phyloP scores from a whole-genome alignment of 2,888 invertebrate species.

The Pyrochroa serraticornis region DNA sequence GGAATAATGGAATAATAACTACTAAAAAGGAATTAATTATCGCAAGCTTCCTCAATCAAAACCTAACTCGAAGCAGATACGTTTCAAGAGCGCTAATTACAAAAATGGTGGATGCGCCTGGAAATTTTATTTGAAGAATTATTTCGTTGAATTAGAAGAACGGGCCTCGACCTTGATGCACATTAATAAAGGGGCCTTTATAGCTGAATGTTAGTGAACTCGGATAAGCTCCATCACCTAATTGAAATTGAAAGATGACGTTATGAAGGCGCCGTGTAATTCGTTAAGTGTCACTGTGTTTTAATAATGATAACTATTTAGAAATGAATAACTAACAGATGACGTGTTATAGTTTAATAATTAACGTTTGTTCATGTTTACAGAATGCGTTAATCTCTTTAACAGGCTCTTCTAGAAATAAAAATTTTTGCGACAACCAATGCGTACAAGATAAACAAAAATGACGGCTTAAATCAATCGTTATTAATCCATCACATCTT shows the following conservation, averaged over 20 bases:
- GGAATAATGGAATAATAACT: neutral
- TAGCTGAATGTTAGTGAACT: no score
- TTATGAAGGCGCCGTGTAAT: constrained; percentile 11
- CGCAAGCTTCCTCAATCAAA: no score
- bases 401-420: constrained; percentile 7
- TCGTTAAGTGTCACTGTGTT: constrained; percentile 5
- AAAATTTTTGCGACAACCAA: neutral
- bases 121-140: neutral
- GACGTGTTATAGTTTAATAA: constrained; percentile 14
- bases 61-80: no score
- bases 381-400: constrained; percentile 13
- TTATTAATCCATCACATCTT: neutral
- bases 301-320: neutral
- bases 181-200: no score
- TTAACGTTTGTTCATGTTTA: constrained; percentile 11
- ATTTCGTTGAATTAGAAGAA: no score
- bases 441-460: no score
- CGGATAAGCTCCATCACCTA: neutral
- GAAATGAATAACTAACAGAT: constrained; percentile 6
- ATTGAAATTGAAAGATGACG: constrained; percentile 12
- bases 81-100: no score
- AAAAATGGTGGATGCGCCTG: constrained; percentile 1
- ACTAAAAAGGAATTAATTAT: neutral
- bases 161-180: no score
- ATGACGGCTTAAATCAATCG: neutral